Evolutionary conservation across 92 coral and sea anemone species (phyloP), one percentile per base, ranked within the genome.

Genomic region (Pocillopora grandis): DNA sequence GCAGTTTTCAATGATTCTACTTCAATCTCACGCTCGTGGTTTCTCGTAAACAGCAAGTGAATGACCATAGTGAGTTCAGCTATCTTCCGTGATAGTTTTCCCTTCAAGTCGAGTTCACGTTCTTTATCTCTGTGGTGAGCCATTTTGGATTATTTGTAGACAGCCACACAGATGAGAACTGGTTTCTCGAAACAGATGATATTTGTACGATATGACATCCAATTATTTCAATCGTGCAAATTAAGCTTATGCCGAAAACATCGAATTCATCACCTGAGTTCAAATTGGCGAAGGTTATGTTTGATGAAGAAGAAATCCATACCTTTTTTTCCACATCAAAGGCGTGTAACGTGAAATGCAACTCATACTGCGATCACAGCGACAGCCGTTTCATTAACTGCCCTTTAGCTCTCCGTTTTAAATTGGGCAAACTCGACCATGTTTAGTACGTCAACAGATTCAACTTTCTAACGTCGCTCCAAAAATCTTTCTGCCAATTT

Each of bases 21-120:
- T 73, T 97, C 99, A 13, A 97, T 80, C 73, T 97, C 99, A 33
- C 95, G 90, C 77, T 97, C 99, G 69, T 97, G 99, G 82, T 97
- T 97, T 72, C 99, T 90, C 57, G 98, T 92, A 81, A 97, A 97
- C 66, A 97, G 69, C 82, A 94, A 87, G 73, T 97, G 99, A 37
- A 94, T 97, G 37, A 97, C 98, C 92, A 92, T 94, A 13, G 94
- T 97, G 18, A 97, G 82, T 82, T 97, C 99, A 35, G 95, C 98
- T 12, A 97, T 91, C 80, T 97, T 97, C 64, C 98, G 91, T 9
- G 99, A 97, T n/a, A 97, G 92, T 84, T 87, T 94, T 20, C 93
- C 89, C 70, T 94, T 97, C 62, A 97, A 66, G 33, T 89, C 94
- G 3, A 80, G 66, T 2, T 94, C 88, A 69, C 86, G 86, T 58